Evolutionary conservation across 2,888 invertebrate genomes (phyloP), one percentile per base, ranked within the genome.

Genomic region (Bhutanitis thaidina): DNA sequence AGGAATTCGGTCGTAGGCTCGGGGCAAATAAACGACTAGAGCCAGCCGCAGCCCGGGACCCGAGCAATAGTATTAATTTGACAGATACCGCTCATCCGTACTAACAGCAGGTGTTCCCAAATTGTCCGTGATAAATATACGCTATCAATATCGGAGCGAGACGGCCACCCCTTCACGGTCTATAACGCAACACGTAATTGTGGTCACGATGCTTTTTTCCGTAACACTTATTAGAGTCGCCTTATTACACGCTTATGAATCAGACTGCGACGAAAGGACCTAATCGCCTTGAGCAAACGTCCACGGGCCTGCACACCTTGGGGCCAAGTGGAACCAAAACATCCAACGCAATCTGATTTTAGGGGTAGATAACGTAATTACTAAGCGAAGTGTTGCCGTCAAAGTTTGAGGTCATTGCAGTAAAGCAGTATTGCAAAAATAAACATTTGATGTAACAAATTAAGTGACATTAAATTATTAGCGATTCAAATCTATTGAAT

Each of bases 31-130:
- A 74, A 76, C 65, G 71, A 76, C 74, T 71, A 74, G 62, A 61
- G 64, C 62, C 54, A 7, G 7, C 27, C 27, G 54, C 62, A 58
- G 59, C 55, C 60, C 46, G 54, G 46, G 55, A 20, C 51, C 46
- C 57, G 57, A 55, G 52, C 57, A 55, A 63, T 59, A 62, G 68
- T 68, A 76, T 81, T 83, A 81, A 83, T 81, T 79, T 80, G 84
- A 80, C 78, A 77, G 74, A 77, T 71, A 74, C 73, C 67, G 72
- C 72, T 77, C 77, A 75, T 74, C 71, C 69, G 60, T 53, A 61
- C 63, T 59, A 83, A 76, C 88, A 87, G 88, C 88, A 83, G 89
- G 88, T 84, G 89, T 84, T 77, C 87, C 74, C 64, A 75, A 80
- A 80, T 77, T 72, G 76, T 77, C 72, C 77, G 75, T 85, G 88